Evolutionary conservation across 2,888 invertebrate species (phyloP), one percentile per base, ranked within the genome.

Genomic region (Koerneria pararmatus): DNA sequence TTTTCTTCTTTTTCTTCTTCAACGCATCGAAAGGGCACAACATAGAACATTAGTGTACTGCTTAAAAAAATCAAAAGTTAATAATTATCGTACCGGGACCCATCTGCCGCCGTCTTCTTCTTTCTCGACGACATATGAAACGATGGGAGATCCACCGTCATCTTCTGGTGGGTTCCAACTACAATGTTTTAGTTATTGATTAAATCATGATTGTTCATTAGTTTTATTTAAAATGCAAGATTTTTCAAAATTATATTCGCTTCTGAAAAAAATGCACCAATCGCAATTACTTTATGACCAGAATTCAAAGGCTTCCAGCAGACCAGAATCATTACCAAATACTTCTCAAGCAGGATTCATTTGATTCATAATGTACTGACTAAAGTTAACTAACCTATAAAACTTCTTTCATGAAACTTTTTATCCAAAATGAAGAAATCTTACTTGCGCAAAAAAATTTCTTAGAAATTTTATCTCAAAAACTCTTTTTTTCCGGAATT

Each of bases 121-220:
- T 65, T 98, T 98, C 84, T 98, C 98, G 5, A 98, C 91, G 48
- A 91, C 88, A 83, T 98, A 98, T 83, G 86, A 86, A 56, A 91
- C 92, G 74, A 95, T 91, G 67, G 93, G 92, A 71, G 92, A 91
- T 69, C 95, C 94, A 71, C 95, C 94, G 83, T 94, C 91, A 84
- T 95, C 93, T 66, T 88, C 86, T 1, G 94, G 93, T 15, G 65
- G 60, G 32, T 59, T 54, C 41, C 41, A 41, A 8, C 41, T 41
- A 19, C 8, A 41, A 11, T 19, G 19, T 11, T 41, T 19, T 8
- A n/a, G n/a, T n/a, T n/a, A n/a, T n/a, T n/a, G 19, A 51, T 15
- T 35, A 29, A 34, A 34, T 1, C 3, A n/a, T 41, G 11, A n/a
- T 41, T n/a, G n/a, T 41, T 15, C 46, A 15, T 41, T 41, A 41